A percentile compares a stretch with the other conserved stretches of the same genome.
These are phyloP conservation scores for Apeira syringaria DNA, from an alignment of 2,888 invertebrate species.

Conservation along the genomic window DNA sequence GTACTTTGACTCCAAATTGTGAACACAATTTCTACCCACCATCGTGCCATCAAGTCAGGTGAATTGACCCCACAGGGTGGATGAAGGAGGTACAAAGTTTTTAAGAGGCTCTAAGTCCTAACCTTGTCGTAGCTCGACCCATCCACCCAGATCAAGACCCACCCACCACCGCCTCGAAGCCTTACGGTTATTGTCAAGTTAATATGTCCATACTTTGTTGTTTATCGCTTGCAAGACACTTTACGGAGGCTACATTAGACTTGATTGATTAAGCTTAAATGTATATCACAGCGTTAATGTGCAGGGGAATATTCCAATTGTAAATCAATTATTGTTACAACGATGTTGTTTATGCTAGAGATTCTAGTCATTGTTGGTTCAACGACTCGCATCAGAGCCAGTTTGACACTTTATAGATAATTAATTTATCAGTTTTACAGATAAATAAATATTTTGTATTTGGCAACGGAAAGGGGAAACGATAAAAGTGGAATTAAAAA, in stretches of 20 bases:
- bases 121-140: conserved; percentile 14
- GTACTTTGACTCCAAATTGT: conserved; percentile 1
- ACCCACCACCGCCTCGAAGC: conserved; percentile 24
- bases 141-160: conserved; percentile 16
- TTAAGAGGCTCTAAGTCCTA: conserved; percentile 40
- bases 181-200: conserved; percentile 58
- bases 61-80: conserved; percentile 31
- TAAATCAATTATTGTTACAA: conserved; percentile 28
- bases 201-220: conserved; percentile 61
- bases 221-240: conserved; percentile 51
- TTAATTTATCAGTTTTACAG: too few species aligned
- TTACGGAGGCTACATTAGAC: conserved; percentile 45
- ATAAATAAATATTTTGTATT: too few species aligned
- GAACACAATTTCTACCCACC: conserved; percentile 3
- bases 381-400: too few species aligned
- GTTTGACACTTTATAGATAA: conserved; percentile 16
- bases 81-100: conserved; percentile 38
- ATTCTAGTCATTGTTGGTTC: too few species aligned
- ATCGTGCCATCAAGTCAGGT: conserved; percentile 29
- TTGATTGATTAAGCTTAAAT: conserved; percentile 38
- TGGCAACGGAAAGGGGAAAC: too few species aligned
- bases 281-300: conserved; percentile 16
- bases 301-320: conserved; percentile 19
- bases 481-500: too few species aligned
- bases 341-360: too few species aligned